phyloP scores from a whole-genome alignment of 2,888 invertebrate genomes.

The Stenodera caucasica region DNA sequence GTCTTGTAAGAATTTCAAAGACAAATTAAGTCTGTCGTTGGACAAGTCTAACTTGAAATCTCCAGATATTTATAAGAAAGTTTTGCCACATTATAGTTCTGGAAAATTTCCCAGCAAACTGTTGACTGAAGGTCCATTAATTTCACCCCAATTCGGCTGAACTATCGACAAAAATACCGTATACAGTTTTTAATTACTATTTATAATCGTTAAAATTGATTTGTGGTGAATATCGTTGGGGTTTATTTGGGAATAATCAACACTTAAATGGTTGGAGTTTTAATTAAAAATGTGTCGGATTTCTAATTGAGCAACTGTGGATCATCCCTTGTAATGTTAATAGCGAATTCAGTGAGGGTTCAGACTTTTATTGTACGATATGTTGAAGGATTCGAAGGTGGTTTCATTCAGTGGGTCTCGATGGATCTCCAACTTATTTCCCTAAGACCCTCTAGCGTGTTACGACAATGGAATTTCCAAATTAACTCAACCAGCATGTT shows the following conservation, averaged over 20 bases:
- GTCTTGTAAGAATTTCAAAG: background rate
- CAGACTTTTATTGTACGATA: conserved; percentile 23
- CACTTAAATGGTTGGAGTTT: background rate
- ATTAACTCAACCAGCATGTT: conserved; percentile 21
- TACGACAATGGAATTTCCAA: conserved; percentile 25
- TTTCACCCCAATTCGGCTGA: background rate
- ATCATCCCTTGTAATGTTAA: conserved; percentile 9
- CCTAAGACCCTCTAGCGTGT: conserved; percentile 21
- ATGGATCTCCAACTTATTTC: conserved; percentile 19
- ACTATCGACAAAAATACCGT: background rate
- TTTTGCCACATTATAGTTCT: background rate
- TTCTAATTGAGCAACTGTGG: conserved; percentile 1
- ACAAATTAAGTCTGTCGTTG: background rate
- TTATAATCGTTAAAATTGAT: background rate
- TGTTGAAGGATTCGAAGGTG: conserved; percentile 18
- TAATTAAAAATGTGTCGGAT: conserved; percentile 6
- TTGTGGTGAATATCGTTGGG: background rate
- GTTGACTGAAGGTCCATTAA: background rate
- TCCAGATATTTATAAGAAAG: background rate
- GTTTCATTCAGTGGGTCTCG: conserved; percentile 21
- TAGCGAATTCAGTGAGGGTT: background rate
- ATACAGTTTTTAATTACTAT: background rate
- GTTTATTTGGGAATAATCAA: background rate
- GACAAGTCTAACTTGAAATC: background rate
- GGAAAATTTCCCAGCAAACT: background rate